phyloP scores from a whole-genome alignment of 1,140 invertebrate genomes.

The Trigoniulus corallinus region DNA sequence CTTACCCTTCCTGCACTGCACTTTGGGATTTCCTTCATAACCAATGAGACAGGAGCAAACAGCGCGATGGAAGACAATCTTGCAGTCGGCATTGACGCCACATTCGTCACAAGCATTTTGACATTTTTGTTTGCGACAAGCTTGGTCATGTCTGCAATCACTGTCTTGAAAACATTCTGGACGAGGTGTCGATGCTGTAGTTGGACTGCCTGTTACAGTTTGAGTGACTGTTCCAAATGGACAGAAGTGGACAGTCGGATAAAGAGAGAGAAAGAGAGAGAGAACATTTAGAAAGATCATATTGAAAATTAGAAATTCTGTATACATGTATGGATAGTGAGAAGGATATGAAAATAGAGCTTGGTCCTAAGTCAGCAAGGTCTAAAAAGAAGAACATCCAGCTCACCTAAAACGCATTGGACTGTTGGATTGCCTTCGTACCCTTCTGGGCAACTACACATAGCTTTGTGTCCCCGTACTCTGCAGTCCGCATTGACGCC shows the following conservation, averaged over 20 bases:
- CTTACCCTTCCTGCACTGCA: conserved; percentile 55
- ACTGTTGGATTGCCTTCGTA: conserved; percentile 66
- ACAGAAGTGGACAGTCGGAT: neutral
- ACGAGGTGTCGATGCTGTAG: neutral
- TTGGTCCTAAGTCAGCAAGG: too few species aligned
- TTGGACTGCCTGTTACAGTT: neutral
- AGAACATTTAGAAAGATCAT: neutral
- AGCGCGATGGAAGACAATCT: conserved; percentile 50
- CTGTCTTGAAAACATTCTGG: conserved; percentile 61
- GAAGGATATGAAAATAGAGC: too few species aligned
- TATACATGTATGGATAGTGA: neutral
- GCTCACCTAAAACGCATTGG: conserved; percentile 51
- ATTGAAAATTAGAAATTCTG: neutral
- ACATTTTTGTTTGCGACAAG: conserved; percentile 60
- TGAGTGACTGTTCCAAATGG: neutral
- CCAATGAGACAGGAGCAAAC: conserved; percentile 71
- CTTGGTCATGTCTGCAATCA: conserved; percentile 56
- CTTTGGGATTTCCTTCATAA: conserved; percentile 60
- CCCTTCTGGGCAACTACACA: conserved; percentile 45
- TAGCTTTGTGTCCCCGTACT: conserved; percentile 8
- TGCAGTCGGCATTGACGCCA: conserved; percentile 59
- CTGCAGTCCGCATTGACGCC: conserved; percentile 41
- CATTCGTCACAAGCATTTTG: conserved; percentile 44
- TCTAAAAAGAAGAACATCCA: too few species aligned
- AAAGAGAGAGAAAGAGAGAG: neutral